Percentiles rank a stretch among this genome's conserved stretches.
phyloP scores from a whole-genome alignment of 2,888 invertebrate species.

The Rhagophthalmus giganteus region DNA sequence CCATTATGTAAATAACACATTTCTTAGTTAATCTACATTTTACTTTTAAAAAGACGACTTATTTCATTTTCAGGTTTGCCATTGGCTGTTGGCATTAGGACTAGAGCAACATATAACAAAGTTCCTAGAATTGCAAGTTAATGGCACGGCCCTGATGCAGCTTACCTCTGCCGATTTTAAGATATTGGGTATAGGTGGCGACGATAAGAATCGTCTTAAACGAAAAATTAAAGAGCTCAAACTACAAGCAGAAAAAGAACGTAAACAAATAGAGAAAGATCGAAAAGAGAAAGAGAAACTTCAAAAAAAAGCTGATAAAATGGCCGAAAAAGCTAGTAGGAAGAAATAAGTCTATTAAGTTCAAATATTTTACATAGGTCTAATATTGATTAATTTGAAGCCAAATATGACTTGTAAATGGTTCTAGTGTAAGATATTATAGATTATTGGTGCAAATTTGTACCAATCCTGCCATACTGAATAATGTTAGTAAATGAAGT shows the following conservation, averaged over 20 bases:
- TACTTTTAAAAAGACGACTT: no score
- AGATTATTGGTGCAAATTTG: constrained; percentile 29
- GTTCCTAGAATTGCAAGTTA: constrained; percentile 86
- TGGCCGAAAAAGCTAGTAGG: constrained; percentile 58
- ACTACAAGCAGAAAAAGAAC: constrained; percentile 70
- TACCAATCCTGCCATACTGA: constrained; percentile 43
- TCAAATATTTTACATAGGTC: constrained; percentile 24
- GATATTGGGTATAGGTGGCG: constrained; percentile 74
- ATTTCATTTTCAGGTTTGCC: constrained; percentile 72
- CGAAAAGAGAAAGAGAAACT: constrained; percentile 81
- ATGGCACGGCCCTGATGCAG: constrained; percentile 82
- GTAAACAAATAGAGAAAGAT: constrained; percentile 81
- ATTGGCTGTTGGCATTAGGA: constrained; percentile 83
- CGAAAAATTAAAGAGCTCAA: constrained; percentile 84
- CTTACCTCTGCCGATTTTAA: constrained; percentile 93
- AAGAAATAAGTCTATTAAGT: constrained; percentile 60
- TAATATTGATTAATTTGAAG: constrained; percentile 23
- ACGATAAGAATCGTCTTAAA: constrained; percentile 82
- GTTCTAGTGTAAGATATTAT: constrained; percentile 28
- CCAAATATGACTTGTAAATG: constrained; percentile 32
- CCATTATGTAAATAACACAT: no score
- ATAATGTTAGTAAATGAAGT: constrained; percentile 30
- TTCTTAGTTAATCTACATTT: no score
- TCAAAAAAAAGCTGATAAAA: constrained; percentile 76
- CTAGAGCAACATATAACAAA: constrained; percentile 86